A percentile compares a stretch with the other conserved stretches of the same genome.
phyloP scores from a whole-genome alignment of 2,888 invertebrate genomes.

The Pegoplata infirma region DNA sequence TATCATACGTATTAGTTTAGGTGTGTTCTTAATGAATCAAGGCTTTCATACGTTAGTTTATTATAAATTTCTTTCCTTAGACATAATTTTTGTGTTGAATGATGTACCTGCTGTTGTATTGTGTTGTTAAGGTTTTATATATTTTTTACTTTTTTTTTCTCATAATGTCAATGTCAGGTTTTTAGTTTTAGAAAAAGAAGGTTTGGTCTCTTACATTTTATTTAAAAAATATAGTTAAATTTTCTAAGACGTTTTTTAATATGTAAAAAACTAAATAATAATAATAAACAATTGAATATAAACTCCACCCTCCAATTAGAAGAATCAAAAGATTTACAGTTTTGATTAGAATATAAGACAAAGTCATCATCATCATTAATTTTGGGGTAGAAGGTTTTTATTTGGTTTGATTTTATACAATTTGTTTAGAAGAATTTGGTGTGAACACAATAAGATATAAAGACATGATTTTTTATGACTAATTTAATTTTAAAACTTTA shows the following conservation, averaged over 20 bases:
- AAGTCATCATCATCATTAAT: background rate
- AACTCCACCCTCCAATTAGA: background rate
- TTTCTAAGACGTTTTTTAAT: background rate
- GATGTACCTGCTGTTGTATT: conserved; percentile 42
- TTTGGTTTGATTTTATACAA: too few species aligned
- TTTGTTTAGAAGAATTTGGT: too few species aligned
- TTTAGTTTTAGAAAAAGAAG: background rate
- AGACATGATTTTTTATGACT: too few species aligned
- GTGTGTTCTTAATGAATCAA: conserved; percentile 55
- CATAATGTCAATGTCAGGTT: conserved; percentile 5
- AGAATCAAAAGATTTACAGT: background rate
- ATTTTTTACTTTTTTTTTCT: too few species aligned
- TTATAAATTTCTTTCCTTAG: conserved; percentile 28
- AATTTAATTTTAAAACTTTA: too few species aligned
- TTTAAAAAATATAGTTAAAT: too few species aligned
- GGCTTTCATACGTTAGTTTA: conserved; percentile 18
- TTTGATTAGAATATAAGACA: background rate
- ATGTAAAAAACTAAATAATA: background rate
- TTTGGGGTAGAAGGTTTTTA: background rate
- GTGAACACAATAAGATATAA: too few species aligned
- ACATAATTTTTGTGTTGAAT: conserved; percentile 25
- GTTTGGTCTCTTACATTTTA: too few species aligned
- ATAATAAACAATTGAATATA: background rate
- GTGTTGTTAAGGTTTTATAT: too few species aligned
- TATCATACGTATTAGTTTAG: conserved; percentile 28